Evolutionary conservation across 2,113 vertebrate species (phyloP), one percentile per base, ranked within the genome.

Genomic region (Sinocyclocheilus anophthalmus): DNA sequence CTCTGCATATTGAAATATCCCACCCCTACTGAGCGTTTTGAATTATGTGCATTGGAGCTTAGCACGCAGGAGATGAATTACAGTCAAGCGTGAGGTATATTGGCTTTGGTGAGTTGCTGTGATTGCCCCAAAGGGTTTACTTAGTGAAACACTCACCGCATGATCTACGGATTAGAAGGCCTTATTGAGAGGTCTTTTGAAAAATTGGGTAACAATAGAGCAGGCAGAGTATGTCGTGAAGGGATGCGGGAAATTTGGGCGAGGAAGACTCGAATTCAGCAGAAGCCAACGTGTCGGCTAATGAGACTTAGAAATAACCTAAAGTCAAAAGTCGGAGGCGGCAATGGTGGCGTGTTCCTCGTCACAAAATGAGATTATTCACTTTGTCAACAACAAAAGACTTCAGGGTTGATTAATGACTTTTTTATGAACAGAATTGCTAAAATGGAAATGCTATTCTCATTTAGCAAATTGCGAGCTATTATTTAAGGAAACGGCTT

Each of bases 141-240:
- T 90, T 90, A 91, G 90, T 87, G 77, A 91, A 92, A 90, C 86
- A 87, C 89, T 92, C 89, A 61, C 79, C 73, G 57, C 81, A 63
- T 92, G 91, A 93, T 92, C 90, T 90, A 93, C 92, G 90, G 88
- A 77, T 81, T 70, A 89, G 90, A 89, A 91, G 92, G 89, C 82
- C 80, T 83, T 88, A 91, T 89, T 91, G 89, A 93, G 86, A 86
- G 72, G 73, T 63, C 55, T 80, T 84, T 82, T 91, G 90, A 93
- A 91, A 87, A 90, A 92, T 88, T 82, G 82, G 63, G 87, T 88
- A 87, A 89, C 70, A 82, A 80, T 85, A 45, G 75, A 55, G 86
- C 85, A 59, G 65, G 73, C 30, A 73, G 63, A 80, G 73, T 67
- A 50, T n/a, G 39, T 26, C 20, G 33, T 16, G 33, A 63, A 2